phyloP scores from a whole-genome alignment of 2,113 vertebrate species.

The Nestor notabilis region DNA sequence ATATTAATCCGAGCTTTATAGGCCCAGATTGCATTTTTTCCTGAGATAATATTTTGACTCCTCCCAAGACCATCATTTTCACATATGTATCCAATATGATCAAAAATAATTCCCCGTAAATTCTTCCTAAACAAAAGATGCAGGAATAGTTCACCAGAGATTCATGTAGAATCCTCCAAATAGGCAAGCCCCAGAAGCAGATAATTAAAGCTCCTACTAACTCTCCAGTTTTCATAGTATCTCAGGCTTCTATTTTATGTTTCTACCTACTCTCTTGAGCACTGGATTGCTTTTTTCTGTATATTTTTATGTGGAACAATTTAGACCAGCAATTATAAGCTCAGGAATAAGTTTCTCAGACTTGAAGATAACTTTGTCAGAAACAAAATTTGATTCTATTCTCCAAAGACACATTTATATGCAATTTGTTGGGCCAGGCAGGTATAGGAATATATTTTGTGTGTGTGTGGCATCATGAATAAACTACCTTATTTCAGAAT shows the following conservation, averaged over 20 bases:
- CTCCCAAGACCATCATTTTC: neutral
- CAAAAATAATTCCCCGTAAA: neutral
- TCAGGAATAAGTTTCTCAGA: neutral
- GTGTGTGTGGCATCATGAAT: neutral
- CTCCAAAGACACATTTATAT: neutral
- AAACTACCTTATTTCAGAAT: neutral
- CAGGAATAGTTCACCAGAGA: neutral
- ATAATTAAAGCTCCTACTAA: neutral
- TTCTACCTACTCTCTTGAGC: neutral
- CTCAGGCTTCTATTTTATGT: neutral
- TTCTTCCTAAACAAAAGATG: neutral
- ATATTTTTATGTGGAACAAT: neutral
- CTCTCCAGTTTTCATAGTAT: neutral
- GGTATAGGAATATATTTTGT: neutral
- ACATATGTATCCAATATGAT: neutral
- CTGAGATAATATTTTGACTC: neutral
- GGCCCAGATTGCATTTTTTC: neutral
- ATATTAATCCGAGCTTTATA: neutral
- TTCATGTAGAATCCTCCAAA: neutral
- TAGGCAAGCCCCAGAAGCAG: neutral
- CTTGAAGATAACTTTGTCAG: neutral
- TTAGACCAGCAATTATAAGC: neutral
- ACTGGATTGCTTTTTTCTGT: neutral
- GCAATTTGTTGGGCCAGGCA: neutral
- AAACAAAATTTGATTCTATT: neutral